These are phyloP conservation scores for Dinothrombium tinctorium DNA, from an alignment of 1,140 invertebrate genomes.

Conservation along the genomic window DNA sequence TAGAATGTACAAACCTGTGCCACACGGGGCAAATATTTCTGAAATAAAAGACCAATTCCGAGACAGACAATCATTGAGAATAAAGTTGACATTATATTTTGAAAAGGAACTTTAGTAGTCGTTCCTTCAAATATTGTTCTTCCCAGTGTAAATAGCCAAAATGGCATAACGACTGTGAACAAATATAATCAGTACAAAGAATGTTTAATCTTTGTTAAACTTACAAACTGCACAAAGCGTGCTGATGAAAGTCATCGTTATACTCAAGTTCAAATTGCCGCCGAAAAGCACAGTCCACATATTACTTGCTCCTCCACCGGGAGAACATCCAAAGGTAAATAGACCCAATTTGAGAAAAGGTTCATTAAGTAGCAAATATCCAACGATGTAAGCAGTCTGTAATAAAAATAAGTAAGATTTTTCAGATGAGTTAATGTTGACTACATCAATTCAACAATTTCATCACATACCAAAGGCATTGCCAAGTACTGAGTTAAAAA, in stretches of 20 bases:
- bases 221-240: conserved; percentile 57
- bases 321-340: conserved; percentile 71
- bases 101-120: conserved; percentile 50
- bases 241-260: conserved; percentile 76
- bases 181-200: conserved; percentile 15
- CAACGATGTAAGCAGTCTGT: conserved; percentile 11
- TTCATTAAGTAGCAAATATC: conserved; percentile 26
- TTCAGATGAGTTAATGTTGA: no score
- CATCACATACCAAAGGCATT: conserved; percentile 42
- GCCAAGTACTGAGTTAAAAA: conserved; percentile 57
- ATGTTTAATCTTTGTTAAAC: conserved; percentile 11
- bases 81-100: conserved; percentile 46
- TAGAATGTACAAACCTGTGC: no score
- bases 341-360: conserved; percentile 52
- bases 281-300: conserved; percentile 71
- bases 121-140: conserved; percentile 40
- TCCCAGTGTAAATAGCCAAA: conserved; percentile 86
- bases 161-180: conserved; percentile 60
- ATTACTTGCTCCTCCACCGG: conserved; percentile 81
- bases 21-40: conserved; percentile 33
- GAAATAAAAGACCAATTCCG: conserved; percentile 39
- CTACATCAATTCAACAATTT: no score
- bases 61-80: conserved; percentile 56
- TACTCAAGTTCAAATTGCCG: conserved; percentile 62
- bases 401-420: no score